Evolutionary conservation across 2,888 invertebrate species (phyloP).

Genomic region (Drosophila borealis): DNA sequence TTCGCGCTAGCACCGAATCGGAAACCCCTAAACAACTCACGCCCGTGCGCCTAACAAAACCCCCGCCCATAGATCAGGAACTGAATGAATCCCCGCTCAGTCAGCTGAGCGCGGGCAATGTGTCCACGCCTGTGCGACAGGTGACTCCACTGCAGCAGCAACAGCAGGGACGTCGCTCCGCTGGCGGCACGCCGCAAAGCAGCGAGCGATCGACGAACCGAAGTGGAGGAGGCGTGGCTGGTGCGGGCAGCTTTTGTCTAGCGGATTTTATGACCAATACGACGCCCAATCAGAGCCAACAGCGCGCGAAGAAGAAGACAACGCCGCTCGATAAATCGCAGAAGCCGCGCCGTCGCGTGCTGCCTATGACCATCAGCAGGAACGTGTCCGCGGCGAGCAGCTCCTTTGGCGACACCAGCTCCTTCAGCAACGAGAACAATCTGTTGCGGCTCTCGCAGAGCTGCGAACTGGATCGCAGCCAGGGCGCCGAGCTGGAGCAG

Average conservation of each 20-base stretch:
- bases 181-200: conserved; percentile 57
- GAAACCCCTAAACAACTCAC: conserved; percentile 73
- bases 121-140: conserved; percentile 56
- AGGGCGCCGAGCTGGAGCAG: conserved; percentile 71
- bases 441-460: conserved; percentile 77
- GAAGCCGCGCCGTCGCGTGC: conserved; percentile 82
- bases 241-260: conserved; percentile 72
- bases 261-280: conserved; percentile 81
- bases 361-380: conserved; percentile 82
- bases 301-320: conserved; percentile 64
- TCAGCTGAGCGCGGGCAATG: conserved; percentile 41
- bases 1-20: conserved; percentile 54
- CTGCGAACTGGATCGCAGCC: conserved; percentile 77
- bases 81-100: conserved; percentile 47
- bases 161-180: conserved; percentile 41
- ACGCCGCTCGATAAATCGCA: conserved; percentile 53
- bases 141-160: conserved; percentile 14
- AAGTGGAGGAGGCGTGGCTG: conserved; percentile 47
- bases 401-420: conserved; percentile 75
- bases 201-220: conserved; percentile 41
- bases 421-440: conserved; percentile 84
- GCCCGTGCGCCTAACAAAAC: conserved; percentile 42
- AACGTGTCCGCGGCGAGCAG: conserved; percentile 37
- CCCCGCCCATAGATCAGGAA: conserved; percentile 9
- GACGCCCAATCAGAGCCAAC: conserved; percentile 61